These are phyloP conservation scores for Polia nebulosa DNA, from an alignment of 2,888 invertebrate species.

Conservation along the genomic window DNA sequence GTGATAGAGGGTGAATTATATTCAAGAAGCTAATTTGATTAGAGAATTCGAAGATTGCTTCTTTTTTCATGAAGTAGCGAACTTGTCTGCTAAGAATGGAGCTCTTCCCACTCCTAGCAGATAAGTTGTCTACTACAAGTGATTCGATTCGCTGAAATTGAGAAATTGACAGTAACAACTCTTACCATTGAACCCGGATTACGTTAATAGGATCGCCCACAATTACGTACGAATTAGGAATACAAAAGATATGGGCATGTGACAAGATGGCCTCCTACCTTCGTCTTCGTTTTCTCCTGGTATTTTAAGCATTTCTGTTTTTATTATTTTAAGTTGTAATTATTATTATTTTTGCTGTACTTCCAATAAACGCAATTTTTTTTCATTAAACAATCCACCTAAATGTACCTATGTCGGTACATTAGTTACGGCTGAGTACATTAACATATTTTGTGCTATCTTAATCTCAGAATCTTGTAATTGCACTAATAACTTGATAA, in stretches of 20 bases:
- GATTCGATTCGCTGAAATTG: background rate
- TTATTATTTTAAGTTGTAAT: no score
- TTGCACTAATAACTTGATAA: conserved; percentile 9
- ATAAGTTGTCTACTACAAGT: no score
- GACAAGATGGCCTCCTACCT: no score
- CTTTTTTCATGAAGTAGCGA: background rate
- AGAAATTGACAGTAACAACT: background rate
- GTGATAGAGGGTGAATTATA: background rate
- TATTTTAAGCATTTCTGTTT: no score
- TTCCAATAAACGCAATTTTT: no score
- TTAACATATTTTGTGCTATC: background rate
- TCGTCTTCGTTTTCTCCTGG: no score
- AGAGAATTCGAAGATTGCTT: background rate
- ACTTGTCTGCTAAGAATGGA: background rate
- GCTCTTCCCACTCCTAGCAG: no score
- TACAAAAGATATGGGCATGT: no score
- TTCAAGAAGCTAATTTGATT: background rate
- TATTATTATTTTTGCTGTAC: no score
- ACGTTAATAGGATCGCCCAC: background rate
- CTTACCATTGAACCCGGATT: no score
- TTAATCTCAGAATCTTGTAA: conserved; percentile 11
- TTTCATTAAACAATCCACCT: no score
- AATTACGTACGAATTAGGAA: background rate
- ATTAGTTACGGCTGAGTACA: background rate
- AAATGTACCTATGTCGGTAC: no score